phyloP scores from a whole-genome alignment of 2,797 vertebrate genomes.

The Masticophis lateralis region DNA sequence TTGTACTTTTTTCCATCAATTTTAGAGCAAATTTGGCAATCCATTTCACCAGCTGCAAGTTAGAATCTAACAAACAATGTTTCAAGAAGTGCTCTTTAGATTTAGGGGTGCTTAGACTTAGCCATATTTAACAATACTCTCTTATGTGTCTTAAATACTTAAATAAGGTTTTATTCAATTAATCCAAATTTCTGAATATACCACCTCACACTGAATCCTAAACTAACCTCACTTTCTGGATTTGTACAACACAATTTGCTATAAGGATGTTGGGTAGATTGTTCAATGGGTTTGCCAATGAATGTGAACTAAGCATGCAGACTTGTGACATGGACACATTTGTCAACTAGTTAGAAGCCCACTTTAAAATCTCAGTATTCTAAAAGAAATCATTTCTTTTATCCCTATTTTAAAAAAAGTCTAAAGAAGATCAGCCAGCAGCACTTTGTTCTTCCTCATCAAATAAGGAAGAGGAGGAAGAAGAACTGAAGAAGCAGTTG shows the following conservation, averaged over 20 bases:
- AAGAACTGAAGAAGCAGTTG: neutral
- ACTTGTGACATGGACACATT: neutral
- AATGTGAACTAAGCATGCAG: neutral
- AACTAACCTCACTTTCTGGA: neutral
- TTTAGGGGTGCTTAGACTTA: too few species aligned
- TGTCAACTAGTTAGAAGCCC: neutral
- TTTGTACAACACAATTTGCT: neutral
- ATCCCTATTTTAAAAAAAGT: neutral
- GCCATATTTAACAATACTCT: neutral
- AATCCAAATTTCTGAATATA: neutral
- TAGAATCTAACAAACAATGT: too few species aligned
- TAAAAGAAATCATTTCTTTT: neutral
- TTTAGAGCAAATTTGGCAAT: too few species aligned
- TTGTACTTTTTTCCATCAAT: too few species aligned
- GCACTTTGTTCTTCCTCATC: neutral
- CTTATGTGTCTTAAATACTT: neutral
- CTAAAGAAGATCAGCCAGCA: neutral
- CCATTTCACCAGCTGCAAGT: too few species aligned
- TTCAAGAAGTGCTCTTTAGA: too few species aligned
- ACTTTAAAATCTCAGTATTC: neutral
- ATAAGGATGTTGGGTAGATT: neutral
- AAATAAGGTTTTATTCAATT: neutral
- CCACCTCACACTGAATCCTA: neutral
- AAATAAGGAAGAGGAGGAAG: neutral
- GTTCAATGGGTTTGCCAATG: neutral